Evolutionary conservation across 1,140 invertebrate species (phyloP).

Genomic region (Conus betulinus): DNA sequence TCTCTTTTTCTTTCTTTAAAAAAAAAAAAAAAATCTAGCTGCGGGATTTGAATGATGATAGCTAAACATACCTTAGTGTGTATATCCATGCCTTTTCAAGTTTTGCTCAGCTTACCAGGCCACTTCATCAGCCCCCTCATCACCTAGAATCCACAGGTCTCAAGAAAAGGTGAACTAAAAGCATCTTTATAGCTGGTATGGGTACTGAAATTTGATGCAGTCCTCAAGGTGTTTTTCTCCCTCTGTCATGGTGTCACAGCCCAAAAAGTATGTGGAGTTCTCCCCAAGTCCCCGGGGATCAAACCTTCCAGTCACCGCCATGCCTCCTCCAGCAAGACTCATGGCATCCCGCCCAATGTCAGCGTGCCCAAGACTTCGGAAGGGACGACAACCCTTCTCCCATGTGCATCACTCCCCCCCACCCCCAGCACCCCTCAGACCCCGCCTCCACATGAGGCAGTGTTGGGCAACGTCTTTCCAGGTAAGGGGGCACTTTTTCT

Average conservation of each 20-base stretch:
- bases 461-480: conserved; percentile 68
- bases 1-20: too few species aligned
- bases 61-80: too few species aligned
- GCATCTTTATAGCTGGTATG: too few species aligned
- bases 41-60: too few species aligned
- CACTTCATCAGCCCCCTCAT: too few species aligned
- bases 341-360: conserved; percentile 67
- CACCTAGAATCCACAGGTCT: too few species aligned
- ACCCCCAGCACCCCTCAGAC: conserved; percentile 68
- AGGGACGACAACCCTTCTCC: conserved; percentile 48
- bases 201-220: too few species aligned
- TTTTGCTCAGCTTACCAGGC: too few species aligned
- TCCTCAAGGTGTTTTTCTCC: background rate
- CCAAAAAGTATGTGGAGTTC: conserved; percentile 86
- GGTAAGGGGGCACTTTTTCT: conserved; percentile 15
- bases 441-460: conserved; percentile 48
- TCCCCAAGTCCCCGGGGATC: conserved; percentile 91
- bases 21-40: too few species aligned
- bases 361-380: conserved; percentile 67
- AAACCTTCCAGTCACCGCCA: conserved; percentile 81
- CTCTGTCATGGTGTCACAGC: conserved; percentile 76
- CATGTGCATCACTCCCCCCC: conserved; percentile 60
- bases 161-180: too few species aligned
- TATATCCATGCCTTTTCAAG: too few species aligned
- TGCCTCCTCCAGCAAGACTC: conserved; percentile 69